Evolutionary conservation across 2,888 invertebrate genomes (phyloP), one percentile per base, ranked within the genome.

Genomic region (Acheta domesticus): DNA sequence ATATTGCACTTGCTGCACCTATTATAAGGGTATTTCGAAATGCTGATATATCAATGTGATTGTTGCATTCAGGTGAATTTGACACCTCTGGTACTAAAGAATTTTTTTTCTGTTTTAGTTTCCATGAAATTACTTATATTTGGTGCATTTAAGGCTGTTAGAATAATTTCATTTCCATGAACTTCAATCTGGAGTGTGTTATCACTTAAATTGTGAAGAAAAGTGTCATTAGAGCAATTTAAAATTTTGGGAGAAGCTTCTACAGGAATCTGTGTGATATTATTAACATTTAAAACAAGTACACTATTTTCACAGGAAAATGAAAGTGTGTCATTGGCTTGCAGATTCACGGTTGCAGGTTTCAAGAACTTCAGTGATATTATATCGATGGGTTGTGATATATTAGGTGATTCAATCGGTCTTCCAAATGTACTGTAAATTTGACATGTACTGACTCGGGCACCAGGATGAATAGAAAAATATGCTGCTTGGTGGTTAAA

Each of bases 401-500:
- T 2, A 19, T 48, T 21, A 16, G 50, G 49, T 16, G 75, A 74
- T n/a, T 49, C 50, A 5, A 36, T 36, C 5, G 36, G 36, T 36
- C 8, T 36, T 36, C 36, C 36, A 36, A 36, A 8, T 36, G 36
- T 36, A 36, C 8, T 36, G 2, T 75, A 12, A 12, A 79, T 73
- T 12, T 77, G 62, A 48, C 79, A 79, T 20, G 76, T 16, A 11
- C 73, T 79, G 16, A 49, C 14, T 14, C 20, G n/a, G 19, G 48
- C 21, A 20, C 21, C 48, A 48, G 80, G 80, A 19, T 80, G 36
- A 2, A 21, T 14, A 36, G 62, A 21, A 2, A 14, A 62, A 80
- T 83, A 86, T 36, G 84, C 84, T 0, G 84, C 85, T 36, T 86
- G 83, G 75, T 84, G 84, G 79, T 86, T 86, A 21, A 86, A 81